Conservation (phyloP, 2,113 vertebrate species). For the Tragelaphus scriptus region DNA sequence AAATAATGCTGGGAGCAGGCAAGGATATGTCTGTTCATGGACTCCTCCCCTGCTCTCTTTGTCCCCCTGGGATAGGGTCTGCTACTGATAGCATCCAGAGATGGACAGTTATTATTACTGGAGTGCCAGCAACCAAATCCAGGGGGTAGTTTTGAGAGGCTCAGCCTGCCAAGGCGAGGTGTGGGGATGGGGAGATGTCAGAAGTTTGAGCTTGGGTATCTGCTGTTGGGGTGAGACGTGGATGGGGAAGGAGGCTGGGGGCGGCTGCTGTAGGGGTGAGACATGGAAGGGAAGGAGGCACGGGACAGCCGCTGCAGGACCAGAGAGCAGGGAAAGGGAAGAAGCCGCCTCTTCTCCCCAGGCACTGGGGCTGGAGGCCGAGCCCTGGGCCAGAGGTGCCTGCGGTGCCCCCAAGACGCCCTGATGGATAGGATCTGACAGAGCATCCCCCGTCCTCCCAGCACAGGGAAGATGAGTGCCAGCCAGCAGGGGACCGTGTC, state of each 20-base stretch:
- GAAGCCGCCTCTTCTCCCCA: background rate
- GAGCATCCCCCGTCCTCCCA: background rate
- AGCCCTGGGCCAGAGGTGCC: constrained; percentile 24
- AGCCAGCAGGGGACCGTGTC: background rate
- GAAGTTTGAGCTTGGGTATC: background rate
- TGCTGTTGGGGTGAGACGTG: background rate
- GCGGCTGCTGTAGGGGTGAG: background rate
- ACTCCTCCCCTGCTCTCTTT: no score
- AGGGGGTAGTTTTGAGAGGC: background rate
- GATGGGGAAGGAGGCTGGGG: background rate
- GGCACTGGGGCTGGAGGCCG: constrained; percentile 23
- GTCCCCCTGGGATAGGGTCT: background rate
- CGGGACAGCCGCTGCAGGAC: background rate
- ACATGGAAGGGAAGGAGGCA: background rate
- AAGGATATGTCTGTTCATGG: background rate
- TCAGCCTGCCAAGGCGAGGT: background rate
- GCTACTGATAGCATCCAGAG: background rate
- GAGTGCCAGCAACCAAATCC: background rate
- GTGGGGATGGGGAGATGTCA: accelerated
- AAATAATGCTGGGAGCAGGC: background rate
- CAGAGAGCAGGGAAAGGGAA: background rate
- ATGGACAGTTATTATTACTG: background rate
- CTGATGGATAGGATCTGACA: constrained; percentile 50
- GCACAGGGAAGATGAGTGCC: background rate
- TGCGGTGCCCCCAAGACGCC: background rate